These are phyloP conservation scores for Rhingia rostrata DNA, from an alignment of 2,888 invertebrate genomes.

Conservation along the genomic window DNA sequence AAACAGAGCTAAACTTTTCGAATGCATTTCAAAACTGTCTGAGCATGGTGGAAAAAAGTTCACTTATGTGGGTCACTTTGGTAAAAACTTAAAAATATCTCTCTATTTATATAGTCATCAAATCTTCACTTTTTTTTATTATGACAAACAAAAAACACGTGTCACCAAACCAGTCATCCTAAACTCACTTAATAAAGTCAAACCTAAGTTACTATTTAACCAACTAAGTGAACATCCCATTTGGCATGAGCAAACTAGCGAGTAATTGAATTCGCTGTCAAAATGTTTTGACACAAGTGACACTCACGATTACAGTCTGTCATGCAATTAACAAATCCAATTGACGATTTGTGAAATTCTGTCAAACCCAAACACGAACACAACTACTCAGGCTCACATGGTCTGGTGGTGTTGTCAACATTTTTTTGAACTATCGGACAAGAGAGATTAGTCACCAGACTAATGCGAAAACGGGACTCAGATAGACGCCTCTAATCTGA, in stretches of 20 bases:
- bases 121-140: too few relatives aligned
- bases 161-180: neutral
- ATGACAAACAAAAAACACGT: too few relatives aligned
- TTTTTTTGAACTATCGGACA: too few relatives aligned
- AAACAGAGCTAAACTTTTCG: too few relatives aligned
- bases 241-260: slow-evolving; percentile 13
- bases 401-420: neutral
- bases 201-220: neutral
- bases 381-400: neutral
- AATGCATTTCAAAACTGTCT: neutral
- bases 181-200: neutral
- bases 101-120: neutral
- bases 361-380: slow-evolving; percentile 1
- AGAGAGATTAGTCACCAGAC: slow-evolving; percentile 18
- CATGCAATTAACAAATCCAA: slow-evolving; percentile 33
- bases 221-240: neutral
- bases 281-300: slow-evolving; percentile 33
- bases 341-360: slow-evolving; percentile 1
- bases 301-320: slow-evolving; percentile 40
- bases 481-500: slow-evolving; percentile 13
- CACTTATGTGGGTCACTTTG: neutral
- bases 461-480: neutral
- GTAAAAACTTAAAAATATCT: slow-evolving; percentile 9
- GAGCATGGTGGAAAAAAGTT: too few relatives aligned
- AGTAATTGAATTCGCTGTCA: slow-evolving; percentile 33